Percentiles rank a stretch among this genome's conserved stretches.
phyloP scores from a whole-genome alignment of 1,140 invertebrate species.

The Drosophila subobscura region DNA sequence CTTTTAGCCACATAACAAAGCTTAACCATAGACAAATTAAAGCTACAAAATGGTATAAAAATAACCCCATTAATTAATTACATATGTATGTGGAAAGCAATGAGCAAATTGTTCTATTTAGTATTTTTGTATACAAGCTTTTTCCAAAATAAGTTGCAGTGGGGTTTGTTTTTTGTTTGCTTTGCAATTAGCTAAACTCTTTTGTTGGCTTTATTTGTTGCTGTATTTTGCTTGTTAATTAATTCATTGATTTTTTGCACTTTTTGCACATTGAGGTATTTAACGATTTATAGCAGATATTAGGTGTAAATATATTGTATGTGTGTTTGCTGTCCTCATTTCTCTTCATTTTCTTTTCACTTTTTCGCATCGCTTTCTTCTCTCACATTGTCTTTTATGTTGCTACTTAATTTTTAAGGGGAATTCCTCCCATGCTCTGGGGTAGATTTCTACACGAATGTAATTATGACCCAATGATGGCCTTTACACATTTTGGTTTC shows the following conservation, averaged over 20 bases:
- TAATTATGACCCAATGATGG: slow-evolving; percentile 47
- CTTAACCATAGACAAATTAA: too few species aligned
- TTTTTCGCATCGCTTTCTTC: slow-evolving; percentile 34
- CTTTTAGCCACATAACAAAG: too few species aligned
- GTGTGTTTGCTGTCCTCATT: slow-evolving; percentile 29
- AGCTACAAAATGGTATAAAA: too few species aligned
- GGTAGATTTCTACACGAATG: slow-evolving; percentile 22
- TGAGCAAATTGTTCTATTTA: too few species aligned
- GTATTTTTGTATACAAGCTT: too few species aligned
- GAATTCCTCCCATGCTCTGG: slow-evolving; percentile 21
- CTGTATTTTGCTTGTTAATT: slow-evolving; percentile 10
- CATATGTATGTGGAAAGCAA: too few species aligned
- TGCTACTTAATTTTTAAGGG: slow-evolving; percentile 41
- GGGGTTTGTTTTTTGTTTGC: neutral
- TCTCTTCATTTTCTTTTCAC: neutral
- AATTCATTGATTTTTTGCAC: slow-evolving; percentile 5
- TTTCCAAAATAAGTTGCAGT: too few species aligned
- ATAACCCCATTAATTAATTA: too few species aligned
- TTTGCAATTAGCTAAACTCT: neutral
- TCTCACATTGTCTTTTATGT: slow-evolving; percentile 42
- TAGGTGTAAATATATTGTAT: slow-evolving; percentile 14
- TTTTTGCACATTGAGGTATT: slow-evolving; percentile 23
- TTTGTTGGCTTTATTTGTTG: too few species aligned
- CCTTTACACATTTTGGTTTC: slow-evolving; percentile 29
- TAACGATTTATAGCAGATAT: slow-evolving; percentile 40